Evolutionary conservation across 2,797 vertebrate genomes (phyloP).

Genomic region (Amblyraja radiata): DNA sequence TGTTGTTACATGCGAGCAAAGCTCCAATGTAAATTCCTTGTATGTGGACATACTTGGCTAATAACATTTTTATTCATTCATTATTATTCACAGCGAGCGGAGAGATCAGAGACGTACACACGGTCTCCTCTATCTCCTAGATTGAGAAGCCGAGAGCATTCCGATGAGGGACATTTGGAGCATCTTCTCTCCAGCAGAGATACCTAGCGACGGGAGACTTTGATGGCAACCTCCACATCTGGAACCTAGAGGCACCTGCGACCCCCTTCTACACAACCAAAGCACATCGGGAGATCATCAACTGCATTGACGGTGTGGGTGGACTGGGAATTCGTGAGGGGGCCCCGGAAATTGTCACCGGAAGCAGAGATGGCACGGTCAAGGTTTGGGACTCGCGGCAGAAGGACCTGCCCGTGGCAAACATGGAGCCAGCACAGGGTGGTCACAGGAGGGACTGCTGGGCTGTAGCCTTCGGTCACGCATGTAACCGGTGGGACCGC

Average conservation of each 20-base stretch:
- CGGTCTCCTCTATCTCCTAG: neutral
- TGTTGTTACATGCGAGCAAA: too few species aligned
- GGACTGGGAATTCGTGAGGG: constrained; percentile 33
- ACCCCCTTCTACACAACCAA: constrained; percentile 14
- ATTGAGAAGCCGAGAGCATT: constrained; percentile 18
- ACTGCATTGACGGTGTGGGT: constrained; percentile 38
- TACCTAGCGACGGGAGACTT: constrained; percentile 38
- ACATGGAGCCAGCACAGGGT: constrained; percentile 36
- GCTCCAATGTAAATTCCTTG: too few species aligned
- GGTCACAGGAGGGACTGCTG: constrained; percentile 32
- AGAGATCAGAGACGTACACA: too few species aligned
- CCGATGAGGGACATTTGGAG: constrained; percentile 37
- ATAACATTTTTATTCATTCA: too few species aligned
- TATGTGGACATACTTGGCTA: too few species aligned
- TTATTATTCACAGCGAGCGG: too few species aligned
- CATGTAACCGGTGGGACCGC: constrained; percentile 25
- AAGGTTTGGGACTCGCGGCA: constrained; percentile 38
- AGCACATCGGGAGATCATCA: constrained; percentile 33
- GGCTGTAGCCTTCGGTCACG: constrained; percentile 31
- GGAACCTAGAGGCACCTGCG: constrained; percentile 20
- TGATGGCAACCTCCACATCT: constrained; percentile 32
- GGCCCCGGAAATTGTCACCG: constrained; percentile 36
- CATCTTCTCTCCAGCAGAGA: constrained; percentile 24
- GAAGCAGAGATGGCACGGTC: constrained; percentile 38
- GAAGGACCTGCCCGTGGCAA: constrained; percentile 38